Evolutionary conservation across 1,140 invertebrate genomes (phyloP), one percentile per base, ranked within the genome.

Genomic region (Meloidogyne floridensis): DNA sequence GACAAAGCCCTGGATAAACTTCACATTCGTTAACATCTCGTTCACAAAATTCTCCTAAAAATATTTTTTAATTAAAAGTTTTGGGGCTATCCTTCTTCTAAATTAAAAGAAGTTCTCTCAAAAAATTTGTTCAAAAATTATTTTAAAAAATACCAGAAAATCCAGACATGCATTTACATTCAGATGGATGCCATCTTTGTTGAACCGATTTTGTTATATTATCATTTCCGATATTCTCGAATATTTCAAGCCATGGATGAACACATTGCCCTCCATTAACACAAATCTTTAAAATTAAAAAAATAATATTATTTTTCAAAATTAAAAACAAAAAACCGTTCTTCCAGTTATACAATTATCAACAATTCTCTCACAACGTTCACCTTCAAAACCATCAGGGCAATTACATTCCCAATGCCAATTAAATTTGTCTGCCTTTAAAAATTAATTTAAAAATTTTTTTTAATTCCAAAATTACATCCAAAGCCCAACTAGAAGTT

Each of bases 11-110:
- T 65, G 18, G n/a, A 94, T 91, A 90, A 97, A 95, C 82, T 96
- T 74, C 90, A 87, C 95, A 96, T 89, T 96, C 95, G 88, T 96
- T 94, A 3, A 96, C 94, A 87, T 96, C 95, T 83, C 94, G 93
- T 86, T 95, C 94, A 88, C 95, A 96, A 0, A 96, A 91, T 71
- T 93, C 92, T 15, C 95, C 96, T 78, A n/a, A 71, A 70, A 32
- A 32, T 32, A 32, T 32, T 32, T 32, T 32, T 32, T 32, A 32
- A 32, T 32, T 32, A 32, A 32, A 32, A 32, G 32, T 32, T 32
- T 32, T 32, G 32, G 2, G 32, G 32, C 32, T 32, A 32, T 32
- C 32, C 32, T 32, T 32, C 32, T 32, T 32, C 32, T 32, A 32
- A 32, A 32, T 32, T 32, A 32, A 32, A 32, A 32, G 32, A 32